Conservation (phyloP, 2,797 vertebrate species). For the Valencia hispanica region DNA sequence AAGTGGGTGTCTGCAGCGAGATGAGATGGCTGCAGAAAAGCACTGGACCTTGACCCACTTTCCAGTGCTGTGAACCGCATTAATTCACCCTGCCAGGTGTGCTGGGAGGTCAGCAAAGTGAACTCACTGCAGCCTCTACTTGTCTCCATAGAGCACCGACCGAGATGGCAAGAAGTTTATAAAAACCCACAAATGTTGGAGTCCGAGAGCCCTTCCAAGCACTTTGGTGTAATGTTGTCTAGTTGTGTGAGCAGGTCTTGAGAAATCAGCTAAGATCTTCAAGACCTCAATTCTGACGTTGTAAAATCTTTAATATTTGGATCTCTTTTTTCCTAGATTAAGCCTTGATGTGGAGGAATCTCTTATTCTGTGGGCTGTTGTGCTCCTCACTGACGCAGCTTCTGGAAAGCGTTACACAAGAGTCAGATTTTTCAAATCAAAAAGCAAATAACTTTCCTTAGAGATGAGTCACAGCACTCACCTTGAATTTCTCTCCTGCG, state of each 20-base stretch:
- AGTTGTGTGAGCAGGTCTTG: not conserved
- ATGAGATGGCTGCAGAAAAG: slow-evolving; percentile 39
- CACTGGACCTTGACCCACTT: slow-evolving; percentile 61
- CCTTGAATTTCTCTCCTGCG: slow-evolving; percentile 44
- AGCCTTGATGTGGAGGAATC: not conserved
- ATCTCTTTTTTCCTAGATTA: not conserved
- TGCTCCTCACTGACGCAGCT: slow-evolving; percentile 31
- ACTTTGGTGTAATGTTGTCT: not conserved
- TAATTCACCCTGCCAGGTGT: slow-evolving; percentile 55
- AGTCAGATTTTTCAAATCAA: not conserved
- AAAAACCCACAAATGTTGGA: not conserved
- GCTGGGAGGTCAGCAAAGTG: slow-evolving; percentile 26
- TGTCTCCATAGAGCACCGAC: not conserved
- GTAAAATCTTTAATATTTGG: not conserved
- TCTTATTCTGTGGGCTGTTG: not conserved
- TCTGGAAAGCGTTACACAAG: not conserved
- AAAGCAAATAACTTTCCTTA: slow-evolving; percentile 1
- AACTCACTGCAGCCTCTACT: slow-evolving; percentile 3
- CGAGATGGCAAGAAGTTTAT: not conserved
- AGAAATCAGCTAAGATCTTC: not conserved
- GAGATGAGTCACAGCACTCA: not conserved
- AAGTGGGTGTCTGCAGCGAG: slow-evolving; percentile 38
- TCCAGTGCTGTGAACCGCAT: slow-evolving; percentile 53
- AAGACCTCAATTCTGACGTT: not conserved
- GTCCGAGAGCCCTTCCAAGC: not conserved